Percentiles rank a stretch among this genome's conserved stretches.
Evolutionary conservation across 2,113 vertebrate species (phyloP).

Genomic region (Ceyx margarethae): DNA sequence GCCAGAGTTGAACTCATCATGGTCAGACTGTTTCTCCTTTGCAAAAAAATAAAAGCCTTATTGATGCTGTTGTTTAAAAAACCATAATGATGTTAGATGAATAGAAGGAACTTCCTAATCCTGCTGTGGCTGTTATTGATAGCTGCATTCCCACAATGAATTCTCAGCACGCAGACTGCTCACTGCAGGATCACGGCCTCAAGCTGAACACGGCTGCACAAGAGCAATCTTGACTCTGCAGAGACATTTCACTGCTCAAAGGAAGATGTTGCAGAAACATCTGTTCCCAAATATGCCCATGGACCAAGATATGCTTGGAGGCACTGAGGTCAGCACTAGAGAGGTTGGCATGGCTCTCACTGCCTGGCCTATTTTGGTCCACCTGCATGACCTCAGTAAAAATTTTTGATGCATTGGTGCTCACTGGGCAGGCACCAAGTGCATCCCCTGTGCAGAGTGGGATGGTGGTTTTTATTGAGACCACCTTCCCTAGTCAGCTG

Average conservation of each 20-base stretch:
- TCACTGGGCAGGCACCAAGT: neutral
- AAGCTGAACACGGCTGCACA: fast-evolving
- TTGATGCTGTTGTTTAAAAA: neutral
- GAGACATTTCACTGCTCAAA: neutral
- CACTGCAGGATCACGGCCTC: fast-evolving
- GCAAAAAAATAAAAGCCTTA: neutral
- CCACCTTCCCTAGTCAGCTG: neutral
- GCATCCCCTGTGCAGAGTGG: neutral
- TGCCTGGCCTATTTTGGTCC: neutral
- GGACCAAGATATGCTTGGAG: neutral
- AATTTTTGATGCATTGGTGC: fast-evolving
- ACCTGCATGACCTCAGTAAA: neutral
- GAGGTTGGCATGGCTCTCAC: fast-evolving
- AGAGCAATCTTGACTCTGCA: neutral
- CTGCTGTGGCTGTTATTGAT: neutral
- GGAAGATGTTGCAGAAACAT: neutral
- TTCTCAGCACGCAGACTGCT: fast-evolving
- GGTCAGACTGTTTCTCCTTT: neutral
- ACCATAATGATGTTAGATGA: neutral
- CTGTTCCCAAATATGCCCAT: neutral
- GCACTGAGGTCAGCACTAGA: fast-evolving
- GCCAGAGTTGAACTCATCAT: neutral
- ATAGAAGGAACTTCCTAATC: constrained; percentile 9
- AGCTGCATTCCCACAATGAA: neutral
- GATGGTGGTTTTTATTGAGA: neutral